Evolutionary conservation across 2,113 vertebrate genomes (phyloP).

Genomic region (Eurystomus gularis): DNA sequence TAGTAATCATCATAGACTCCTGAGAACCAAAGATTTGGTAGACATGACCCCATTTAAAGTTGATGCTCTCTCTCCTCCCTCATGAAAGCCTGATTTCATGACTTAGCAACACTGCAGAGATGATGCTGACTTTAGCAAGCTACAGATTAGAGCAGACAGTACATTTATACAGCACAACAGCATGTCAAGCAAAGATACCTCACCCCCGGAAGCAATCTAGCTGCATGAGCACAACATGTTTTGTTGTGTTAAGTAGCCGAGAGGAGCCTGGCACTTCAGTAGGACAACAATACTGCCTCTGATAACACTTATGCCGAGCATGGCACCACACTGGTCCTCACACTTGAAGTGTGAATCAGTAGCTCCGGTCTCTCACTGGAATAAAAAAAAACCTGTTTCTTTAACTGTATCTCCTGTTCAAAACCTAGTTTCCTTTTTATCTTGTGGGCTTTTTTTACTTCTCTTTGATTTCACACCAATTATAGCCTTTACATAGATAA

Average conservation of each 20-base stretch:
- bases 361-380: background rate
- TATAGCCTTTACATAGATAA: background rate
- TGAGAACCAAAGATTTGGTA: background rate
- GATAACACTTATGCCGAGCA: background rate
- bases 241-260: background rate
- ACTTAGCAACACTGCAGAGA: background rate
- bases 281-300: background rate
- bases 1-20: background rate
- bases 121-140: background rate
- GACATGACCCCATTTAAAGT: background rate
- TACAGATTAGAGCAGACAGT: background rate
- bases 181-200: background rate
- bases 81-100: background rate
- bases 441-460: background rate
- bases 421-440: background rate
- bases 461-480: background rate
- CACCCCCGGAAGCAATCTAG: background rate
- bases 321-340: accelerated
- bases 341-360: background rate
- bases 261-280: background rate
- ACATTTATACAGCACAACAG: background rate
- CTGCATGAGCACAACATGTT: background rate
- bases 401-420: background rate
- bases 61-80: background rate
- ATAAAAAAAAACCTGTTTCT: background rate